Evolutionary conservation across 2,797 vertebrate species (phyloP).

Genomic region (Melanotaenia parkinsoni): DNA sequence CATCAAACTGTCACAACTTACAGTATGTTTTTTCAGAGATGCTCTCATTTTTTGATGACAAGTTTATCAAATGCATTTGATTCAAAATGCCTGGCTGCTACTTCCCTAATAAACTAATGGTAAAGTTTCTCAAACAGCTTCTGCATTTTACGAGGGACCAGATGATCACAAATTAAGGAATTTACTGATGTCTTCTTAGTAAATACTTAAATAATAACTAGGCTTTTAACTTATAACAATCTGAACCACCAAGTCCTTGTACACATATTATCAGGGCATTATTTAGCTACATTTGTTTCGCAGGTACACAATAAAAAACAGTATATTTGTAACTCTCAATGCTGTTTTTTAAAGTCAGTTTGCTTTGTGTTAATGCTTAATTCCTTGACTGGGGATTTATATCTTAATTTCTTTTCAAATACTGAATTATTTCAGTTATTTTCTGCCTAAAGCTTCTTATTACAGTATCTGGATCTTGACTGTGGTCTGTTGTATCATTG

Average conservation of each 20-base stretch:
- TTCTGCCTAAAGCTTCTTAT: too few species aligned
- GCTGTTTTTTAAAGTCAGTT: not conserved
- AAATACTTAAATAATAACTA: not conserved
- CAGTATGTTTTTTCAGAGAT: not conserved
- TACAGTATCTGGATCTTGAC: not conserved
- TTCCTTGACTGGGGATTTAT: not conserved
- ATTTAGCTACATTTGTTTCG: not conserved
- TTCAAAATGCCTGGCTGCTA: not conserved
- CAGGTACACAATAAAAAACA: not conserved
- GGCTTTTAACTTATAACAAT: not conserved
- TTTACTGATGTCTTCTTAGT: not conserved
- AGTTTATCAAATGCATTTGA: not conserved
- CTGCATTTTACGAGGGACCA: too few species aligned
- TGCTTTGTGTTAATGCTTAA: not conserved
- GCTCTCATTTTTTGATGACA: not conserved
- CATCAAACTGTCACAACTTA: not conserved
- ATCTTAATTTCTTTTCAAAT: not conserved
- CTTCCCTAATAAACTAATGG: too few species aligned
- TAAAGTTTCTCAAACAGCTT: too few species aligned
- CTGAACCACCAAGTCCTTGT: not conserved
- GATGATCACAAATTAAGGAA: not conserved
- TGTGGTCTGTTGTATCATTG: not conserved
- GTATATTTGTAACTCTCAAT: not conserved
- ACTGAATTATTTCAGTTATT: too few species aligned
- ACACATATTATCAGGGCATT: not conserved